Conservation (phyloP, 2,797 vertebrate species). For the Adelosebastes latens region DNA sequence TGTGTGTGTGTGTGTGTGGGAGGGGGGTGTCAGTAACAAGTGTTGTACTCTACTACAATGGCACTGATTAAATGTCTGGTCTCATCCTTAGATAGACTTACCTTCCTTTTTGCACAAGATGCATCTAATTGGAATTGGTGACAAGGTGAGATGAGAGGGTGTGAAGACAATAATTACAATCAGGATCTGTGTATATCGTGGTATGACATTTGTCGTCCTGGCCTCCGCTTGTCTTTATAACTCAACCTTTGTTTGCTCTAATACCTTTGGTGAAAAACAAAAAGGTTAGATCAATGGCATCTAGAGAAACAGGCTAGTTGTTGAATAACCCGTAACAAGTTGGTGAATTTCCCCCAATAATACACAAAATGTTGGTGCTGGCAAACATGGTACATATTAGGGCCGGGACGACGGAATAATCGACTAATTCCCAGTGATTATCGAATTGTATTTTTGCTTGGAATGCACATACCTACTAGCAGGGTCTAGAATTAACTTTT, state of each 20-base stretch:
- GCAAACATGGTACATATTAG: not conserved
- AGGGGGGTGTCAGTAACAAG: not conserved
- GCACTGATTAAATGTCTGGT: slow-evolving; percentile 11
- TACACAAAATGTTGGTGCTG: not conserved
- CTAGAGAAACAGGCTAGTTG: not conserved
- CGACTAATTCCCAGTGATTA: no score
- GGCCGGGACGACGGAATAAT: no score
- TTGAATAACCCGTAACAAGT: not conserved
- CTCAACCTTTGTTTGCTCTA: not conserved
- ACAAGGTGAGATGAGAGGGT: slow-evolving; percentile 27
- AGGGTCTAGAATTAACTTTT: no score
- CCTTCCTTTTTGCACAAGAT: slow-evolving; percentile 9
- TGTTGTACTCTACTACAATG: not conserved
- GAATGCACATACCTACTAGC: no score
- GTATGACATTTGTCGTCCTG: slow-evolving; percentile 17
- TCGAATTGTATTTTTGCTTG: no score
- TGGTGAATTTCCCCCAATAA: not conserved
- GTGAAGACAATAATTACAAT: slow-evolving; percentile 49
- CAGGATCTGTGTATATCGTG: slow-evolving; percentile 21
- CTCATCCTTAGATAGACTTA: slow-evolving; percentile 1
- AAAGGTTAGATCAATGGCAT: not conserved
- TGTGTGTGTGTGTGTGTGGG: not conserved
- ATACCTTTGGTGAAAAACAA: not conserved
- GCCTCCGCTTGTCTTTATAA: not conserved
- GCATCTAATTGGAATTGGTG: slow-evolving; percentile 38